phyloP scores from a whole-genome alignment of 2,888 invertebrate species.

The Anodontia alba region DNA sequence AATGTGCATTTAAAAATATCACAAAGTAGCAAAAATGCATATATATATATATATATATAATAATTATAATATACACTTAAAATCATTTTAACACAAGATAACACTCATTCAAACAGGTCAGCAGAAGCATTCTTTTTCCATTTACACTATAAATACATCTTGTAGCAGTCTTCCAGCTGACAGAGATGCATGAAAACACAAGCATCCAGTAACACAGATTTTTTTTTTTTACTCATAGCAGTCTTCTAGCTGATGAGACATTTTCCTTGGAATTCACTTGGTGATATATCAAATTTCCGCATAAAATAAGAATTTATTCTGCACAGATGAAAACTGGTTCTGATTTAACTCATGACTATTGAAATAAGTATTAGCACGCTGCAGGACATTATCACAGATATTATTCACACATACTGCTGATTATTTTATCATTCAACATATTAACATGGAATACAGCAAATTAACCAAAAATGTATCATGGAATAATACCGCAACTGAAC shows the following conservation, averaged over 20 bases:
- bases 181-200: constrained; percentile 22
- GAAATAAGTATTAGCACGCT: no score
- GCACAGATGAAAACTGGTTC: no score
- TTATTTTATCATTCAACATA: no score
- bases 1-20: constrained; percentile 18
- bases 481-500: no score
- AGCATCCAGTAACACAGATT: constrained; percentile 1
- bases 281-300: no score
- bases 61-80: neutral
- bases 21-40: neutral
- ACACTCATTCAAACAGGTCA: neutral
- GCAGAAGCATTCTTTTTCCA: constrained; percentile 14
- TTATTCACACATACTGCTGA: no score
- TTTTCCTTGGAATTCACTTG: neutral
- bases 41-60: constrained; percentile 2
- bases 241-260: constrained; percentile 21
- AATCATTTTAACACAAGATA: neutral
- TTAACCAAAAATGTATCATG: no score
- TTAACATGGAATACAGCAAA: no score
- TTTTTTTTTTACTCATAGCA: constrained; percentile 20
- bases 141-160: constrained; percentile 58
- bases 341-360: no score
- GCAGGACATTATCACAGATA: no score
- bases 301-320: no score
- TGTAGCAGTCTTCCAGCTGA: constrained; percentile 61